Percentiles rank a stretch among this genome's conserved stretches.
These are phyloP conservation scores for Eutrigla gurnardus DNA, from an alignment of 2,797 vertebrate species.

Conservation along the genomic window DNA sequence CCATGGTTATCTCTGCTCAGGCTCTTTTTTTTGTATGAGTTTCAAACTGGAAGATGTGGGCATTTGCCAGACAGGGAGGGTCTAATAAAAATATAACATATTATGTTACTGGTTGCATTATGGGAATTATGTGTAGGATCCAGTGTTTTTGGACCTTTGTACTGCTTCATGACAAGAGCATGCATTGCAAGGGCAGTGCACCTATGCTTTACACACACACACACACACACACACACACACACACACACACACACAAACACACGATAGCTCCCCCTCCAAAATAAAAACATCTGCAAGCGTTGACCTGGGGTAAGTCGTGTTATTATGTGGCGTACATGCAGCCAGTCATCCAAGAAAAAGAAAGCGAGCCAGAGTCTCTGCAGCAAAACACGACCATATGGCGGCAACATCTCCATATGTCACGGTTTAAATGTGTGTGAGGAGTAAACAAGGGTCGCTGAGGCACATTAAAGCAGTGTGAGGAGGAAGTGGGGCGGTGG, in stretches of 20 bases:
- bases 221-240: not conserved
- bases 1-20: not conserved
- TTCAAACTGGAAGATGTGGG: not conserved
- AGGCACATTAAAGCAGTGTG: constrained; percentile 42
- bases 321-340: constrained; percentile 31
- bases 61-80: not conserved
- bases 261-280: not conserved
- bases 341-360: constrained; percentile 49
- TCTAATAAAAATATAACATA: not conserved
- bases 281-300: constrained; percentile 53
- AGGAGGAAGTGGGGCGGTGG: constrained; percentile 53
- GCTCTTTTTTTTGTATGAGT: not conserved
- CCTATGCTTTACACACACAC: not conserved
- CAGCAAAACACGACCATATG: constrained; percentile 72
- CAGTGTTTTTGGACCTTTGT: not conserved
- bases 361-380: constrained; percentile 13
- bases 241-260: not conserved
- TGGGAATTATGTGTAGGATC: not conserved
- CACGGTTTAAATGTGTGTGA: constrained; percentile 34
- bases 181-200: not conserved
- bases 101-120: not conserved
- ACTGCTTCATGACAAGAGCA: not conserved
- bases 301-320: constrained; percentile 56
- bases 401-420: constrained; percentile 62
- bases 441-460: constrained; percentile 64